Conservation (phyloP, 2,113 vertebrate species). For the Elephantulus edwardii region DNA sequence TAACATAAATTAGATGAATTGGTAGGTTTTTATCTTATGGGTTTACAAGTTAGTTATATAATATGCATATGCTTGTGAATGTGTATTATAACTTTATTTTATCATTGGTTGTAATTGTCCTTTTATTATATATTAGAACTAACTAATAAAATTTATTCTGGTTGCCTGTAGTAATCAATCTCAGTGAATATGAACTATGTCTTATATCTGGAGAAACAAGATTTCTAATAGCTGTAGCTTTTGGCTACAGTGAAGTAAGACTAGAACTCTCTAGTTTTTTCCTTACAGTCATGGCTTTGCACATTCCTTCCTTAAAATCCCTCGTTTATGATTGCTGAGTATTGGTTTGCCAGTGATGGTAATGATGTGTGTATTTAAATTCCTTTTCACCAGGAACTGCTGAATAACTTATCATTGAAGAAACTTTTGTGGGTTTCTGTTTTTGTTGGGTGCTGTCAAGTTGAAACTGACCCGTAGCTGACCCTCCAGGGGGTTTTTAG, state of each 20-base stretch:
- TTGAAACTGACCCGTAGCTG: too few species aligned
- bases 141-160: not conserved
- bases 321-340: too few species aligned
- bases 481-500: too few species aligned
- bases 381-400: not conserved
- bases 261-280: not conserved
- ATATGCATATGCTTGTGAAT: not conserved
- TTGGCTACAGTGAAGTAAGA: not conserved
- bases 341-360: not conserved
- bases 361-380: constrained; percentile 12
- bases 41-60: not conserved
- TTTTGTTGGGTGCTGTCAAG: too few species aligned
- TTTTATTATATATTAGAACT: not conserved
- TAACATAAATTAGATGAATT: not conserved
- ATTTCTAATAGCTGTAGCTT: not conserved
- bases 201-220: not conserved
- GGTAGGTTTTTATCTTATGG: not conserved
- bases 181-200: not conserved
- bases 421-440: too few species aligned
- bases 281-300: not conserved
- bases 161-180: not conserved
- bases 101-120: not conserved
- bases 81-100: not conserved
- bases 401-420: too few species aligned
- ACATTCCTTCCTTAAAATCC: rapidly evolving